Base-by-base conservation (phyloP, 2,888 invertebrate genomes). In the Masnerella sp. region DNA sequence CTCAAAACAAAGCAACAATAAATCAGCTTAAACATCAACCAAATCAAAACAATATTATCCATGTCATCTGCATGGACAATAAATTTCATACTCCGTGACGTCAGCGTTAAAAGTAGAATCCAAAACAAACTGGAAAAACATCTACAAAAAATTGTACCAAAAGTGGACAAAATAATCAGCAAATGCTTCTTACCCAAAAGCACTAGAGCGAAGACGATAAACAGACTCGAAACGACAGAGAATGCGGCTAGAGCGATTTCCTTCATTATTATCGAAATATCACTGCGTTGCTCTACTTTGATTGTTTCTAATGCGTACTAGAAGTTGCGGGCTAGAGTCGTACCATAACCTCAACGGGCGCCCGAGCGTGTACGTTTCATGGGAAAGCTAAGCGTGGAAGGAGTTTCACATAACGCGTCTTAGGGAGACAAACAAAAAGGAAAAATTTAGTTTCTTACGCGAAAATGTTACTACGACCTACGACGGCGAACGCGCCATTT, bases 121-220 rank as follows among this genome's bases (percentile, higher is more conserved):
- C n/a, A n/a, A n/a, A n/a, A n/a, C n/a, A n/a, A n/a, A n/a, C n/a
- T n/a, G n/a, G n/a, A n/a, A n/a, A n/a, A n/a, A n/a, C n/a, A n/a
- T n/a, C n/a, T n/a, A n/a, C n/a, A n/a, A n/a, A n/a, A n/a, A n/a
- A n/a, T n/a, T n/a, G n/a, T n/a, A n/a, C n/a, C n/a, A n/a, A n/a
- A n/a, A n/a, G n/a, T n/a, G n/a, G n/a, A n/a, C n/a, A n/a, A n/a
- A n/a, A n/a, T n/a, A n/a, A n/a, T n/a, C n/a, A n/a, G 18, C 14
- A 30, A 17, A 0, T 20, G 9, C 7, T 11, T 14, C 87, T 90
- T 89, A 92, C 92, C 92, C 84, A 91, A 86, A 69, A 89, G 82
- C 77, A 91, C 90, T 79, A 91, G 89, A 61, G 89, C 85, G 80
- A 90, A 88, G 73, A 91, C 90, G 82, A 91, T 88, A 78, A 89